Conservation (phyloP, 2,797 vertebrate genomes). For the Gallinago nigripennis region DNA sequence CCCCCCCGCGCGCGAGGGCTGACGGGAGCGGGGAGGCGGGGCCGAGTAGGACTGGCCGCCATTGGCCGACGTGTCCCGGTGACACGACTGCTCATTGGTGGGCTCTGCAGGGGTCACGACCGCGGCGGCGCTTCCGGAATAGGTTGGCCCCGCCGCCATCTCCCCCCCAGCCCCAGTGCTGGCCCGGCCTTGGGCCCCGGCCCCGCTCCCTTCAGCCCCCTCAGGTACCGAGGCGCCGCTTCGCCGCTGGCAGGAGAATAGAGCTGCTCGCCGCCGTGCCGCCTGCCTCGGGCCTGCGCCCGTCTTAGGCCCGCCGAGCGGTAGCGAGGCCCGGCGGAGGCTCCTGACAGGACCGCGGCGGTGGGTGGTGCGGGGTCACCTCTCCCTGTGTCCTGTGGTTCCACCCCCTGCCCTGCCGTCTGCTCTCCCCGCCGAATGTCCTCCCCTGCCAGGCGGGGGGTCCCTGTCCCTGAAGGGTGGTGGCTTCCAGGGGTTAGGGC, state of each 20-base stretch:
- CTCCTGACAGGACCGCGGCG: background rate
- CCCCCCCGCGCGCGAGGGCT: background rate
- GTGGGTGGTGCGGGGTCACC: background rate
- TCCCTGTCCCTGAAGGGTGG: background rate
- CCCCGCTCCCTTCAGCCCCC: no score
- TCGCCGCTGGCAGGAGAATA: background rate
- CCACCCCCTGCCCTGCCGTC: no score
- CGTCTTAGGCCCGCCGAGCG: no score
- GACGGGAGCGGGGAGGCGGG: background rate
- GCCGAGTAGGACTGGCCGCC: accelerated
- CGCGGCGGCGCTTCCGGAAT: background rate
- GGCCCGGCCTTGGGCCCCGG: no score
- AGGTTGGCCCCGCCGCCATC: no score
- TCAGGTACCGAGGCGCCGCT: background rate
- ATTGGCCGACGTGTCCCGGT: background rate
- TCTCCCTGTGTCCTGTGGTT: background rate
- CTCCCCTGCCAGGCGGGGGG: background rate
- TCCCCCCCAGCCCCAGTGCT: background rate
- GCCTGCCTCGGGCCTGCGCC: background rate
- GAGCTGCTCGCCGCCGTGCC: no score
- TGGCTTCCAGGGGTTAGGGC: background rate
- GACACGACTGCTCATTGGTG: background rate
- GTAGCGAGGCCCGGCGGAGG: background rate
- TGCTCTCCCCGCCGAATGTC: background rate
- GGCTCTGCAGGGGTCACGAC: background rate